phyloP scores from a whole-genome alignment of 2,113 vertebrate species.

The Lathamus discolor region DNA sequence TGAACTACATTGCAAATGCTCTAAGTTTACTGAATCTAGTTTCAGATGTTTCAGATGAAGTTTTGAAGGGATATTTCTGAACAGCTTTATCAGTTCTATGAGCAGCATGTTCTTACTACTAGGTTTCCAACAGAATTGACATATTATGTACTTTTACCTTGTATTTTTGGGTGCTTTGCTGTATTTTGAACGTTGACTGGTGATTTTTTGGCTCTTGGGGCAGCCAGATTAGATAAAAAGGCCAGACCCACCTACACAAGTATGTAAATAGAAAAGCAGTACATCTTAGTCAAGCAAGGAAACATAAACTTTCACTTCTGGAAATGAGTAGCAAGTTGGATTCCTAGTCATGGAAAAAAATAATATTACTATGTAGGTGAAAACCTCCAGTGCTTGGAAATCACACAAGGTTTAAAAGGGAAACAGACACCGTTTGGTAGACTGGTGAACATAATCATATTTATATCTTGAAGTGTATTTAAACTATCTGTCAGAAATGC shows the following conservation, averaged over 20 bases:
- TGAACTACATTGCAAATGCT: not conserved
- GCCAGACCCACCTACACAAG: not conserved
- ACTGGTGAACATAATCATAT: not conserved
- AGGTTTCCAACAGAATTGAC: not conserved
- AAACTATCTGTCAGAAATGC: not conserved
- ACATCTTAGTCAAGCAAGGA: not conserved
- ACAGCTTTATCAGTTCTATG: not conserved
- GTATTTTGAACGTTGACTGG: not conserved
- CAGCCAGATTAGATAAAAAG: not conserved
- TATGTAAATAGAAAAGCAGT: not conserved
- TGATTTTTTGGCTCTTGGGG: not conserved
- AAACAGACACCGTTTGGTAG: not conserved
- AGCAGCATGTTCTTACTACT: not conserved
- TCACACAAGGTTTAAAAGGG: not conserved
- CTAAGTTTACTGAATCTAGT: not conserved
- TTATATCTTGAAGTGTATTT: not conserved
- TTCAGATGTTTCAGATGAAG: not conserved
- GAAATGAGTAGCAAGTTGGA: not conserved
- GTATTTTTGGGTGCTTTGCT: not conserved
- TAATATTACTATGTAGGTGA: not conserved
- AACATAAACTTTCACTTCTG: not conserved
- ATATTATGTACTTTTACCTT: not conserved
- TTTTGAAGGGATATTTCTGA: not conserved
- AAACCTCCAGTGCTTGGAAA: not conserved
- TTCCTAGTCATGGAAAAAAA: not conserved